Evolutionary conservation across 2,113 vertebrate species (phyloP).

Genomic region (Ceyx melanurus): DNA sequence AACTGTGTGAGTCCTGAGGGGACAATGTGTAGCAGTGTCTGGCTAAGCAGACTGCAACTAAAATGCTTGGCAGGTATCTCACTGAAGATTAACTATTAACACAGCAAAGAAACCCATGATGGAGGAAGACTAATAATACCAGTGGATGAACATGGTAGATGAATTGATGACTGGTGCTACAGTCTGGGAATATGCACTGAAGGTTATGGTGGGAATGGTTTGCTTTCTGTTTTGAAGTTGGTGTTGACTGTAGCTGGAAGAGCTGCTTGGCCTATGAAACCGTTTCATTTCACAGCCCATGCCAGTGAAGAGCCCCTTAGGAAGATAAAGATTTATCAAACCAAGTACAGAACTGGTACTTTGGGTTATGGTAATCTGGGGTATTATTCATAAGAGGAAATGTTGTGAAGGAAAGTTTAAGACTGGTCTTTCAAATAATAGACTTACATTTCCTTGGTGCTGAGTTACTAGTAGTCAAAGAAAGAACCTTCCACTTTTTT

Average conservation of each 20-base stretch:
- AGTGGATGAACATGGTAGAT: neutral
- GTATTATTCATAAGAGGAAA: neutral
- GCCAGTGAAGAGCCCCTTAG: neutral
- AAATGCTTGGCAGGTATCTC: neutral
- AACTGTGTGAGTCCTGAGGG: neutral
- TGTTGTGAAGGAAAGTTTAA: neutral
- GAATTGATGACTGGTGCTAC: neutral
- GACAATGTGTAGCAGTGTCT: neutral
- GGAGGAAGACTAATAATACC: neutral
- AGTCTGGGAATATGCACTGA: neutral
- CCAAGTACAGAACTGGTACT: neutral
- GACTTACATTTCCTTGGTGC: neutral
- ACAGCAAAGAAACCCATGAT: neutral
- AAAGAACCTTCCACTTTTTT: rapidly evolving
- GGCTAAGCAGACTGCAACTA: neutral
- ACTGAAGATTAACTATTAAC: neutral
- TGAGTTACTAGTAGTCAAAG: neutral
- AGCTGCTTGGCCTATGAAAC: neutral
- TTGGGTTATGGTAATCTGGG: neutral
- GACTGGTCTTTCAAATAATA: neutral
- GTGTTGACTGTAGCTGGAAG: neutral
- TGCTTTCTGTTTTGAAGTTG: neutral
- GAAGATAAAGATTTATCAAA: neutral
- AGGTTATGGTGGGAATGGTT: neutral
- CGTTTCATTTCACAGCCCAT: rapidly evolving